phyloP scores from a whole-genome alignment of 2,888 invertebrate genomes.

The Alentia gelatinosa region DNA sequence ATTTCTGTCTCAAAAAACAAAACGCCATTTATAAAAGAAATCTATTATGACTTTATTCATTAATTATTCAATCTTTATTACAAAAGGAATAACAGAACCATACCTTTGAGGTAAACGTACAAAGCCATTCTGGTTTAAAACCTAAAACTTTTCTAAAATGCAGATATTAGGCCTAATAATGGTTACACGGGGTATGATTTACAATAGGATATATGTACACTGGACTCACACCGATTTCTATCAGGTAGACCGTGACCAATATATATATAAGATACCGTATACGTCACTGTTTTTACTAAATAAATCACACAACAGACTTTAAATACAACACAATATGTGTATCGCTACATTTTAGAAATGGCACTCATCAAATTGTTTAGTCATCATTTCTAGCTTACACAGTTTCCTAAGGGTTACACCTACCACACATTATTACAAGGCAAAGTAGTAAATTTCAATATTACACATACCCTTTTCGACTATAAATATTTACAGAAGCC shows the following conservation, averaged over 20 bases:
- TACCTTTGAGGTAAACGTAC: not conserved
- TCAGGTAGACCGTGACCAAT: not conserved
- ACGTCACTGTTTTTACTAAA: not conserved
- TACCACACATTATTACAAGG: too few relatives aligned
- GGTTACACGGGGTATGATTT: not conserved
- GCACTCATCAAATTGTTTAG: not conserved
- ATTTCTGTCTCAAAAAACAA: too few relatives aligned
- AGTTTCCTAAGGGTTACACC: too few relatives aligned
- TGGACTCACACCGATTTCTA: not conserved
- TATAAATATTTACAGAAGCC: not conserved
- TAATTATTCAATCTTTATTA: not conserved
- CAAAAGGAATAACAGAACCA: not conserved
- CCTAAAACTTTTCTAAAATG: not conserved
- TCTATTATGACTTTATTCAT: not conserved
- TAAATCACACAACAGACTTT: not conserved
- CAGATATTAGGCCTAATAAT: not conserved
- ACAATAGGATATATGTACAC: not conserved
- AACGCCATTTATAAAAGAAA: too few relatives aligned
- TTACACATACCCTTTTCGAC: too few relatives aligned
- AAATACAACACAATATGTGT: not conserved
- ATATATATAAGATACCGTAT: not conserved
- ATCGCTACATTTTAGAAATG: not conserved
- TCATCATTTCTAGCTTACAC: not conserved
- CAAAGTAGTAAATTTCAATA: too few relatives aligned
- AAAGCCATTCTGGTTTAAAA: not conserved